Evolutionary conservation across 1,140 invertebrate species (phyloP), one percentile per base, ranked within the genome.

Genomic region (Plutomurus gul): DNA sequence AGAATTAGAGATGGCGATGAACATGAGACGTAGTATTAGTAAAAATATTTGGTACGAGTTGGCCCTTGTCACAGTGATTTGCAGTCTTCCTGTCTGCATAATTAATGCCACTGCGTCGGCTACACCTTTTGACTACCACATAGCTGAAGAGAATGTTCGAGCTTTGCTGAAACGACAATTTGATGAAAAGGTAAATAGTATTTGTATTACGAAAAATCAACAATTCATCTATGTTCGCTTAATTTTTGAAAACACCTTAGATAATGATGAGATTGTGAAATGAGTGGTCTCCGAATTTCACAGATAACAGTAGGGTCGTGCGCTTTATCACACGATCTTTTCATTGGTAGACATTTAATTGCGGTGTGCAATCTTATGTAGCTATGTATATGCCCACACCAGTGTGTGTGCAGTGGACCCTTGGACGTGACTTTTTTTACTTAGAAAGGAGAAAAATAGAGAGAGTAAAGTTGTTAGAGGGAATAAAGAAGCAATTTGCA

Each of bases 141-240:
- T 36, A 8, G 82, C 79, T 40, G 82, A 83, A 71, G 80, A 83
- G 36, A 78, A 83, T 75, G 77, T 83, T 51, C 43, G 80, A 79
- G 79, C 77, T 79, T 79, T 83, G 37, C 77, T 83, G 25, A 83
- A 83, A 51, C 71, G 79, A 22, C 79, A 81, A 70, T 83, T 79
- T 77, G 82, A 83, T 39, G 82, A 83, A 65, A 78, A 77, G 77
- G 82, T 83, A 81, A 46, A n/a, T n/a, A n/a, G n/a, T n/a, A n/a
- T n/a, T n/a, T n/a, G n/a, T n/a, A n/a, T n/a, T n/a, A n/a, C n/a
- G n/a, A n/a, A n/a, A n/a, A n/a, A n/a, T n/a, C n/a, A n/a, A n/a
- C n/a, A n/a, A n/a, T n/a, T n/a, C n/a, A n/a, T n/a, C n/a, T n/a
- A n/a, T n/a, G n/a, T n/a, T n/a, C n/a, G n/a, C n/a, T n/a, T n/a